Base-by-base conservation (phyloP, 2,113 vertebrate genomes). In the Glaucidium brasilianum region DNA sequence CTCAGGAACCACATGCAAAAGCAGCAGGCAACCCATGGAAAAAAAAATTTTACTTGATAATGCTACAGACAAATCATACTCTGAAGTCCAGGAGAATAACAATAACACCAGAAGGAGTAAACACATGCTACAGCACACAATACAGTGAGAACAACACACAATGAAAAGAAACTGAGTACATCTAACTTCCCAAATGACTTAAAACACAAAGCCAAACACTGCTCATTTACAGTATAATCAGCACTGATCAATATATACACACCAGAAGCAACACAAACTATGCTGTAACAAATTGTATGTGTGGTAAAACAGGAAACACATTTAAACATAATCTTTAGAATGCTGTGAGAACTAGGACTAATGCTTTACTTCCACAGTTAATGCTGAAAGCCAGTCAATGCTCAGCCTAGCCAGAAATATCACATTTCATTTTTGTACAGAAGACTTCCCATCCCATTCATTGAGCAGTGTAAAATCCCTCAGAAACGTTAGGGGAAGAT, bases 221-320 rank as follows among this genome's bases (percentile, higher is more conserved):
- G 53, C 60, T 69, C 52, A 21, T 74, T 92, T 88, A 59, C 68
- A 45, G 49, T 27, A 56, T 15, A 88, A 87, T 49, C 75, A 68
- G 30, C 78, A 58, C 72, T 63, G 85, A 96, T 92, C 85, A 53
- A 96, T 90, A 91, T 21, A 87, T 9, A 72, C 68, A 52, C 86
- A 78, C 35, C 19, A 17, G 86, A 52, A 82, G 84, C 9, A 1
- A 80, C 68, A 82, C 59, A 79, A 90, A 93, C 81, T 9, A 5
- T 3, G 47, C 29, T 69, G n/a, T 62, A 93, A 95, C 56, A 96
- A 93, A 93, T 16, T 11, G 47, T 41, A 18, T 25, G 47, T 56
- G 85, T n/a, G 49, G 88, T 89, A 59, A 89, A 95, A 79, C 62
- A 93, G 90, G 87, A 97, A 94, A 92, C 83, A 88, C 56, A 73